Evolutionary conservation across 2,113 vertebrate species (phyloP).

Genomic region (Steatornis caripensis): DNA sequence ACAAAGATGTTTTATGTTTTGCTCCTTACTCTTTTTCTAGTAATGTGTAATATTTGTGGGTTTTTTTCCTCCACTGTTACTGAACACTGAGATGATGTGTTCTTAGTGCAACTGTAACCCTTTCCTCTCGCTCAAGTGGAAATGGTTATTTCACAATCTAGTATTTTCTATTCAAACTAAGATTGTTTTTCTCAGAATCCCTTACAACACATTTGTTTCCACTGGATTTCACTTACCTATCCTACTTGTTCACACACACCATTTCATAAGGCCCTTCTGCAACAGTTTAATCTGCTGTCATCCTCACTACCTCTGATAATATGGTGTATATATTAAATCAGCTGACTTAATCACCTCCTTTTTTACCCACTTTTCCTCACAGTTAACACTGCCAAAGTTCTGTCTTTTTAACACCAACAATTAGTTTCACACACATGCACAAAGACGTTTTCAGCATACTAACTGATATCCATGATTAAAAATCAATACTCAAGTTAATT

Average conservation of each 20-base stretch:
- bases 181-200: not conserved
- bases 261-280: not conserved
- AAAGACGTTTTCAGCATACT: not conserved
- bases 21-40: not conserved
- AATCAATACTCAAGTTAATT: not conserved
- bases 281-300: not conserved
- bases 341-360: not conserved
- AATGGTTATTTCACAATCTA: not conserved
- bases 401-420: not conserved
- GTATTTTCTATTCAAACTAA: not conserved
- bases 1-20: not conserved
- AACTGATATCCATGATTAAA: fast-evolving
- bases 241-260: not conserved
- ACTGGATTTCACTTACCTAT: not conserved
- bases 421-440: not conserved
- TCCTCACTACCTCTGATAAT: not conserved
- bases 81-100: not conserved
- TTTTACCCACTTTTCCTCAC: not conserved
- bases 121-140: not conserved
- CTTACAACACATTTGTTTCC: not conserved
- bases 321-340: not conserved
- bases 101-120: not conserved
- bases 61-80: not conserved
- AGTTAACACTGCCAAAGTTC: not conserved
- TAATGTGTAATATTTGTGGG: not conserved